Evolutionary conservation across 2,797 vertebrate genomes (phyloP), one percentile per base, ranked within the genome.

Genomic region (Enteromius mattozi): DNA sequence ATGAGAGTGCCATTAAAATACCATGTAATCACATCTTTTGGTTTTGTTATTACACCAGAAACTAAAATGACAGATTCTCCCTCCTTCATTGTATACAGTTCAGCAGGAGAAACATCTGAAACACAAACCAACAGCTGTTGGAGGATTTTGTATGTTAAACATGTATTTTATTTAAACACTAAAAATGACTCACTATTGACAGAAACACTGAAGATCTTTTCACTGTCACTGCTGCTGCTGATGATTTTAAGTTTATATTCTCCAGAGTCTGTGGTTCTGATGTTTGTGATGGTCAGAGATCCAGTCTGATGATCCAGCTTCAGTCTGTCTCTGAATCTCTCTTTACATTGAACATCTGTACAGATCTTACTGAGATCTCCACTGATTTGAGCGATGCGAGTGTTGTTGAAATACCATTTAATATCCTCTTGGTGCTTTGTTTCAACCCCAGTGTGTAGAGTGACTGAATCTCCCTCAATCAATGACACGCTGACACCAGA

Each of bases 321-420:
- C 69, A 71, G 40, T 71, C 40, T 45, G 40, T 45, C 3, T 71
- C 3, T 71, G 40, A 71, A 71, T 71, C 40, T 71, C 40, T 71
- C 13, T 13, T 71, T 27, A 45, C 69, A 45, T 6, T 17, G 40
- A 71, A 1, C 40, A 45, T 45, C n/a, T 45, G 69, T 9, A 16
- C 69, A 71, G n/a, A 27, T 45, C 2, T 1, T 0, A 61, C 10
- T 0, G 12, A 14, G 69, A 4, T 27, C 40, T 17, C 3, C n/a
- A 27, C 2, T 24, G 3, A 71, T 71, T 8, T 45, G 5, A 17
- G 69, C 21, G 1, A 71, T 45, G 3, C 13, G n/a, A 16, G 0
- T 8, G 13, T 0, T 0, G 0, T 0, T 45, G 0, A 71, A 45
- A 71, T 71, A 45, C 69, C 69, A 71, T 1, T 6, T 45, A 71